Evolutionary conservation across 2,888 invertebrate genomes (phyloP).

Genomic region (Phaonia tiefii): DNA sequence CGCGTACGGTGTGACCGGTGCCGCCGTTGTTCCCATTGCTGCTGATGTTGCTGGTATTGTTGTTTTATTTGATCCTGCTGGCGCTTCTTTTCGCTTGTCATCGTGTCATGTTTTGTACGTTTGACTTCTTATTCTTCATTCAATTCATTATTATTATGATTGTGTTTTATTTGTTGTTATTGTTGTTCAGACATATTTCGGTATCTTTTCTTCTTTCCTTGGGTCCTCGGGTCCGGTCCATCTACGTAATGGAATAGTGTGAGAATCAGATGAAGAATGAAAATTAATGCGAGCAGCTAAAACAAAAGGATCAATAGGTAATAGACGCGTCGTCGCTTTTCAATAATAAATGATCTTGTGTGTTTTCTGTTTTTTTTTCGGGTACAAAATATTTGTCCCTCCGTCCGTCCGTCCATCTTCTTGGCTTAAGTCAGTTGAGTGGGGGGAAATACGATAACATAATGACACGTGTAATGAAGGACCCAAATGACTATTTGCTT

Average conservation of each 20-base stretch:
- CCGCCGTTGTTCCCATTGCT: slow-evolving; percentile 27
- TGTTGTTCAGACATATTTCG: slow-evolving; percentile 9
- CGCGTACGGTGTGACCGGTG: too few species aligned
- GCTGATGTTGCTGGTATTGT: slow-evolving; percentile 33
- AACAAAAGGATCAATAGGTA: slow-evolving; percentile 18
- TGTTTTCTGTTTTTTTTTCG: too few species aligned
- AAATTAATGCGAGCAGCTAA: neutral
- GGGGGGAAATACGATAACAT: too few species aligned
- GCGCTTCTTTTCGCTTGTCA: slow-evolving; percentile 75
- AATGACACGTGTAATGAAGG: too few species aligned
- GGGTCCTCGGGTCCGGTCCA: neutral
- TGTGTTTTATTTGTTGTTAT: slow-evolving; percentile 26
- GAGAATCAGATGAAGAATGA: slow-evolving; percentile 21
- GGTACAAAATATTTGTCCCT: too few species aligned
- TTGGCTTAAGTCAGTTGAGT: too few species aligned
- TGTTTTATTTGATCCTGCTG: slow-evolving; percentile 66
- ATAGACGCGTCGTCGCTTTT: slow-evolving; percentile 1
- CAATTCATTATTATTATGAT: slow-evolving; percentile 34
- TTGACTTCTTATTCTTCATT: slow-evolving; percentile 73
- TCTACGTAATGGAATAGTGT: slow-evolving; percentile 42
- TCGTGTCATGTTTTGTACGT: slow-evolving; percentile 76
- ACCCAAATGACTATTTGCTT: too few species aligned
- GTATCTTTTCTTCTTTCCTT: slow-evolving; percentile 22
- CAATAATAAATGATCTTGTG: slow-evolving; percentile 5
- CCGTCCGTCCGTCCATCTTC: too few species aligned